Conservation (phyloP, 1,140 invertebrate genomes). For the Drosophila dunni region DNA sequence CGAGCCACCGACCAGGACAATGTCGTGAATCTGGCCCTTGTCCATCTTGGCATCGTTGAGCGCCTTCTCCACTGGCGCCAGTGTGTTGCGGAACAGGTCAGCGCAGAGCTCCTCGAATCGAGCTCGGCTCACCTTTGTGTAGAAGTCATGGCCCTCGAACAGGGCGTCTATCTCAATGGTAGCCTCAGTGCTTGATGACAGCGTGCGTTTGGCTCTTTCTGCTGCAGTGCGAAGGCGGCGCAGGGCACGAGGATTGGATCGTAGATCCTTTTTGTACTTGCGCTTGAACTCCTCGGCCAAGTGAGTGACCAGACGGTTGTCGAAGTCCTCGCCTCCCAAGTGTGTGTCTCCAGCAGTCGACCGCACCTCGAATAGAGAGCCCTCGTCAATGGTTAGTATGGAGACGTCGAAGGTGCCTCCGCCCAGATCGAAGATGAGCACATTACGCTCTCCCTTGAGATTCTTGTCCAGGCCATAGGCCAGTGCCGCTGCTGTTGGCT, state of each 20-base stretch:
- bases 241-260: slow-evolving; percentile 90
- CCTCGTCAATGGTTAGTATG: slow-evolving; percentile 93
- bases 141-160: slow-evolving; percentile 92
- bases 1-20: slow-evolving; percentile 88
- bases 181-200: slow-evolving; percentile 89
- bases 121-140: slow-evolving; percentile 93
- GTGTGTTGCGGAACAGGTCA: slow-evolving; percentile 90
- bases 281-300: slow-evolving; percentile 91
- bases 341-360: slow-evolving; percentile 92
- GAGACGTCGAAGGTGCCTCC: slow-evolving; percentile 94
- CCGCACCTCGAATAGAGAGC: slow-evolving; percentile 91
- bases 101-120: slow-evolving; percentile 94
- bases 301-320: slow-evolving; percentile 93
- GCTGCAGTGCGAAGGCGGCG: slow-evolving; percentile 91
- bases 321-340: slow-evolving; percentile 91
- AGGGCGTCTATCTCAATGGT: slow-evolving; percentile 91
- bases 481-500: slow-evolving; percentile 90
- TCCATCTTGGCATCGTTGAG: slow-evolving; percentile 91
- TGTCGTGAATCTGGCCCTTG: slow-evolving; percentile 88
- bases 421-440: slow-evolving; percentile 90
- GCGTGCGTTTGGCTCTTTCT: slow-evolving; percentile 89
- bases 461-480: slow-evolving; percentile 92
- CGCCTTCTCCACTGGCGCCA: slow-evolving; percentile 90
- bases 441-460: slow-evolving; percentile 90
- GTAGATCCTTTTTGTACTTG: slow-evolving; percentile 93